A percentile compares a stretch with the other conserved stretches of the same genome.
These are phyloP conservation scores for Amyelois transitella DNA, from an alignment of 1,140 invertebrate species.

Conservation along the genomic window DNA sequence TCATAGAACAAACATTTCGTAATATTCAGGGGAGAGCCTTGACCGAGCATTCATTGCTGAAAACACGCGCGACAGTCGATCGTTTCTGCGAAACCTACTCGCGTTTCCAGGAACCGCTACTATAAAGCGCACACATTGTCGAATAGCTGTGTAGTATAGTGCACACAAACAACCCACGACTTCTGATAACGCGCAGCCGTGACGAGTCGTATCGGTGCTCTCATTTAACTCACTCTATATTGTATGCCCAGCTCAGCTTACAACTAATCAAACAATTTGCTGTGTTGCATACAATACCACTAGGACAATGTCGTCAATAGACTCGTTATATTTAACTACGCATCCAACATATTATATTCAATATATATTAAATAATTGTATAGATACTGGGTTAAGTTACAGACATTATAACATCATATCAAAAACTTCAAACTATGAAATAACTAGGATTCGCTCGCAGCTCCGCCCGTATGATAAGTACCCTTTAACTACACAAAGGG, in stretches of 20 bases:
- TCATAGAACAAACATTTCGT: background rate
- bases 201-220: conserved; percentile 63
- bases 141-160: conserved; percentile 21
- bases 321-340: conserved; percentile 4
- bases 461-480: too few relatives aligned
- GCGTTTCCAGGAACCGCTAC: conserved; percentile 69
- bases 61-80: conserved; percentile 64
- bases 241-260: conserved; percentile 60
- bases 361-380: too few relatives aligned
- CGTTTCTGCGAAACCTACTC: conserved; percentile 62
- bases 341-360: background rate
- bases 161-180: conserved; percentile 54
- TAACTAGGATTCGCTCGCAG: too few relatives aligned
- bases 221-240: conserved; percentile 54
- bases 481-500: too few relatives aligned
- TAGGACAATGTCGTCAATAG: background rate
- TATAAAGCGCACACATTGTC: conserved; percentile 48
- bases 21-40: background rate
- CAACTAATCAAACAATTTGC: conserved; percentile 65
- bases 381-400: too few relatives aligned
- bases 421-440: too few relatives aligned
- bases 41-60: conserved; percentile 56
- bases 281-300: conserved; percentile 29
- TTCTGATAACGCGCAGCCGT: conserved; percentile 61
- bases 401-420: too few relatives aligned